phyloP scores from a whole-genome alignment of 2,888 invertebrate species.

The Harpalus rubripes region DNA sequence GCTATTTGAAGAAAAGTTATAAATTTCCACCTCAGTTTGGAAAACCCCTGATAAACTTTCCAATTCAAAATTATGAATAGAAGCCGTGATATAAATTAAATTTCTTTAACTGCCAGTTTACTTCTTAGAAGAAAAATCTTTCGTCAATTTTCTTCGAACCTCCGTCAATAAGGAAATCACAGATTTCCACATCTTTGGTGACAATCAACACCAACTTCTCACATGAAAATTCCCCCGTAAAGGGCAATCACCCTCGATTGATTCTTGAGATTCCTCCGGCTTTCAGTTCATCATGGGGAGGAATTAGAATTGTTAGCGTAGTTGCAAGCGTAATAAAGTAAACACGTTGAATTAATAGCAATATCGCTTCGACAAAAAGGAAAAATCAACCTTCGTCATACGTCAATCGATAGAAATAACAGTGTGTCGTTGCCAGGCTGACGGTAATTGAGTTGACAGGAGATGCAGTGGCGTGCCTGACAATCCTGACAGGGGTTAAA shows the following conservation, averaged over 20 bases:
- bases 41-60: too few relatives aligned
- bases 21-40: too few relatives aligned
- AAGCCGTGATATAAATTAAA: too few relatives aligned
- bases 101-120: too few relatives aligned
- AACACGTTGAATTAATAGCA: constrained; percentile 39
- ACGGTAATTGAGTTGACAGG: constrained; percentile 41
- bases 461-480: constrained; percentile 8
- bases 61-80: too few relatives aligned
- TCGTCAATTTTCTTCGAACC: neutral
- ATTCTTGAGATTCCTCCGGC: neutral
- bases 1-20: too few relatives aligned
- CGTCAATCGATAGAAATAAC: constrained; percentile 36
- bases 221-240: neutral
- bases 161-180: neutral
- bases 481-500: neutral
- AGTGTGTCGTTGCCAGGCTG: constrained; percentile 1
- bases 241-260: neutral
- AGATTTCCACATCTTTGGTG: neutral
- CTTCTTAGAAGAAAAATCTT: too few relatives aligned
- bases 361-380: neutral
- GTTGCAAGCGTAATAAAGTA: constrained; percentile 4
- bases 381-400: constrained; percentile 37
- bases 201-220: neutral
- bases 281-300: neutral
- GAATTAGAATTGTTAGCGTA: constrained; percentile 30